These are phyloP conservation scores for Steatornis caripensis DNA, from an alignment of 2,113 vertebrate species.

Conservation along the genomic window DNA sequence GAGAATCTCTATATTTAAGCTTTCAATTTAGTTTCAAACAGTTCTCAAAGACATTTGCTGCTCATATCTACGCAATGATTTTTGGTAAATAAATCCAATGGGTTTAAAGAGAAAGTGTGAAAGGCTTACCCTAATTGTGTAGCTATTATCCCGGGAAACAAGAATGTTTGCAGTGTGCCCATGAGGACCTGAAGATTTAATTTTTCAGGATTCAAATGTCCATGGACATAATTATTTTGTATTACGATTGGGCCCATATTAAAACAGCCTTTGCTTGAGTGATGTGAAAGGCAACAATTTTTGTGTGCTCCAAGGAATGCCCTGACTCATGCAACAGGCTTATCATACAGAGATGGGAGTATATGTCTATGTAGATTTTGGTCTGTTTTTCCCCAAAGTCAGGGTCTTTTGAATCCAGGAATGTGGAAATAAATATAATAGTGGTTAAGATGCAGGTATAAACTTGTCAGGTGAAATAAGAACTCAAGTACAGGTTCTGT, in stretches of 20 bases:
- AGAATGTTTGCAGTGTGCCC: not conserved
- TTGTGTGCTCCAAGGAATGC: not conserved
- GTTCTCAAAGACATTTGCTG: not conserved
- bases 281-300: not conserved
- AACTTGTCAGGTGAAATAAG: not conserved
- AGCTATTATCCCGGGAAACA: not conserved
- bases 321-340: not conserved
- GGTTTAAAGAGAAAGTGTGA: conserved; percentile 49
- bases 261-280: not conserved
- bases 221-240: not conserved
- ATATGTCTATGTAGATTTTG: not conserved
- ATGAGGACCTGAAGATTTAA: not conserved
- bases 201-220: not conserved
- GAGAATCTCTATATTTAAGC: not conserved
- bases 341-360: accelerated
- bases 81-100: conserved; percentile 11
- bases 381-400: not conserved
- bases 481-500: not conserved
- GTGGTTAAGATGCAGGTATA: not conserved
- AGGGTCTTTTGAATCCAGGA: not conserved
- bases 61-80: not conserved
- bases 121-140: not conserved
- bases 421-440: not conserved
- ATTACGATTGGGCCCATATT: not conserved
- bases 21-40: not conserved